Conservation (phyloP, 2,113 vertebrate species). For the Lucifuga dentata region DNA sequence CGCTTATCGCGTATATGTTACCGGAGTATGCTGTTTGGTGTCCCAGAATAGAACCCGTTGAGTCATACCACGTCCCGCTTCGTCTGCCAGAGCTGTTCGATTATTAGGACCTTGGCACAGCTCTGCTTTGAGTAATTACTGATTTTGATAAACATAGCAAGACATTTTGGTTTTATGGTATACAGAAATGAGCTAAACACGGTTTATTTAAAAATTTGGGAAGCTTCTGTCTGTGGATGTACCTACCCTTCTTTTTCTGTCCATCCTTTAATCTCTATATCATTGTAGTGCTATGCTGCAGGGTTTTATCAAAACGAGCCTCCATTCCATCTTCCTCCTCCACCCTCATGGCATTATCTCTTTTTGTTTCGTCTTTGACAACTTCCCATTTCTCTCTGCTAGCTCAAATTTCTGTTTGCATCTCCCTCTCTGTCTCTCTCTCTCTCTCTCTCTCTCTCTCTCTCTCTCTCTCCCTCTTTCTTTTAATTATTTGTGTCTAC, state of each 20-base stretch:
- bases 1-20: slow-evolving; percentile 32
- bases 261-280: slow-evolving; percentile 7
- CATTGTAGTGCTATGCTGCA: slow-evolving; percentile 4
- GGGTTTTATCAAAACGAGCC: neutral
- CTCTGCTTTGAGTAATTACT: no score
- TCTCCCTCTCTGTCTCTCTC: neutral
- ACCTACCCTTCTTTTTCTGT: slow-evolving; percentile 9
- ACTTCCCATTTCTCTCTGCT: neutral
- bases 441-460: neutral
- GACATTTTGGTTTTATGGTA: no score
- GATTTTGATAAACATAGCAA: no score
- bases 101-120: no score
- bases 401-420: slow-evolving; percentile 5
- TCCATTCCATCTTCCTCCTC: neutral
- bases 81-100: no score
- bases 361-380: neutral
- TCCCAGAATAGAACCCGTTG: no score
- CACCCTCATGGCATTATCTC: neutral
- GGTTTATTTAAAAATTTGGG: no score
- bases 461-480: neutral
- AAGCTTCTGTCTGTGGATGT: no score
- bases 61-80: no score
- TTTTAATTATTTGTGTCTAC: slow-evolving; percentile 6
- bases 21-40: no score
- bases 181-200: no score